Conservation (phyloP, 2,888 invertebrate species). For the Drosophila nr. perissopoda region DNA sequence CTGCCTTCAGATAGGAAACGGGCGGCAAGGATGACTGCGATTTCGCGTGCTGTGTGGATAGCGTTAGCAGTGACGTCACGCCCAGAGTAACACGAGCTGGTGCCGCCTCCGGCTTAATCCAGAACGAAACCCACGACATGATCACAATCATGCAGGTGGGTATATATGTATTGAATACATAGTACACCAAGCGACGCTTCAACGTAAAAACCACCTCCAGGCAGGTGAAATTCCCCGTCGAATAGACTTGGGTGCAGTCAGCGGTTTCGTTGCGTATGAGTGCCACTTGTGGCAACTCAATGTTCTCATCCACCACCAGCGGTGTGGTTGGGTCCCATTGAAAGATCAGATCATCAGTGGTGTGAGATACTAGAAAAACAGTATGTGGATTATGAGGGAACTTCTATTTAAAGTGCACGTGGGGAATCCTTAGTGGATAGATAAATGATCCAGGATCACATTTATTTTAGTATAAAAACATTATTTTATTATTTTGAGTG, state of each 20-base stretch:
- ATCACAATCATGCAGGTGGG: constrained; percentile 97
- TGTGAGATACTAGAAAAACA: constrained; percentile 90
- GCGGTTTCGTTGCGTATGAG: constrained; percentile 94
- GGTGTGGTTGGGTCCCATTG: constrained; percentile 96
- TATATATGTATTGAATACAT: constrained; percentile 96
- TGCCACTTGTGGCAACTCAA: constrained; percentile 94
- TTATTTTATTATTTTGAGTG: neutral
- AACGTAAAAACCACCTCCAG: constrained; percentile 95
- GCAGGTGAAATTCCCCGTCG: constrained; percentile 93
- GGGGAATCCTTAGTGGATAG: neutral
- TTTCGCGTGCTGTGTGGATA: constrained; percentile 96
- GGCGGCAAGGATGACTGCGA: constrained; percentile 96
- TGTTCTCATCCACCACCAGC: constrained; percentile 93
- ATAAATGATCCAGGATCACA: too few relatives aligned
- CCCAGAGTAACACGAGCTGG: constrained; percentile 96
- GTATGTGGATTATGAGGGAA: neutral
- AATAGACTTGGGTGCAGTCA: constrained; percentile 92
- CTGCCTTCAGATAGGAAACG: constrained; percentile 96
- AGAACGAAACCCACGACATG: constrained; percentile 98
- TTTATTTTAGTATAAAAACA: neutral
- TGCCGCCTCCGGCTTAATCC: constrained; percentile 97
- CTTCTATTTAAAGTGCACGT: neutral
- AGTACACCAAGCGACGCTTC: constrained; percentile 95
- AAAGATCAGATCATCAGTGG: constrained; percentile 94
- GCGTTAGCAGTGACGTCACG: constrained; percentile 94